Evolutionary conservation across 1,140 invertebrate genomes (phyloP).

Genomic region (Nephila pilipes): DNA sequence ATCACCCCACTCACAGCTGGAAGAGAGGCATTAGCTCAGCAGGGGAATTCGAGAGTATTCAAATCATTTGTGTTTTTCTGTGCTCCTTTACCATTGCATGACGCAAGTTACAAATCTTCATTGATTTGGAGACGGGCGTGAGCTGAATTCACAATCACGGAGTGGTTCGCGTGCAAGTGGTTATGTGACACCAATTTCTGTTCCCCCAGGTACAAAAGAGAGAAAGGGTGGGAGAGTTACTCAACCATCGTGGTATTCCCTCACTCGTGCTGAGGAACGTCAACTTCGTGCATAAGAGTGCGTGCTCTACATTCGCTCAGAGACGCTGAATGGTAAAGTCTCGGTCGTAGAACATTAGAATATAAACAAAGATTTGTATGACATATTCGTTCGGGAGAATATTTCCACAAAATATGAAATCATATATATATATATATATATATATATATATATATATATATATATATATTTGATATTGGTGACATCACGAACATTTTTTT

Average conservation of each 20-base stretch:
- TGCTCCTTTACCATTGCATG: background rate
- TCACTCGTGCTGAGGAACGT: background rate
- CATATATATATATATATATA: too few species aligned
- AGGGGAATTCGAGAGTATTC: too few species aligned
- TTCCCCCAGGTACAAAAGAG: background rate
- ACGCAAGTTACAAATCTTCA: slow-evolving; percentile 36
- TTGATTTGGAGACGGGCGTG: slow-evolving; percentile 22
- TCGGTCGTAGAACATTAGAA: background rate
- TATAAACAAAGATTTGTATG: background rate
- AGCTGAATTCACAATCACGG: background rate
- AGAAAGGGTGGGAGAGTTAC: slow-evolving; percentile 32
- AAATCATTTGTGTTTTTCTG: background rate
- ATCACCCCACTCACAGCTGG: background rate
- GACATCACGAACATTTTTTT: too few species aligned
- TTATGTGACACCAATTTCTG: slow-evolving; percentile 41
- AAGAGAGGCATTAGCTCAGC: background rate
- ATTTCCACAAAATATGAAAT: background rate
- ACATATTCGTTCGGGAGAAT: background rate
- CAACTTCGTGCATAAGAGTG: background rate
- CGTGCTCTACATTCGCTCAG: background rate
- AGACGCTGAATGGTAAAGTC: background rate
- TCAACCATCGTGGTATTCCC: slow-evolving; percentile 26
- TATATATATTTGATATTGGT: too few species aligned
- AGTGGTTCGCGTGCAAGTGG: background rate
- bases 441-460: too few species aligned